Evolutionary conservation across 2,888 invertebrate species (phyloP), one percentile per base, ranked within the genome.

Genomic region (Disparrhopalites patrizii): DNA sequence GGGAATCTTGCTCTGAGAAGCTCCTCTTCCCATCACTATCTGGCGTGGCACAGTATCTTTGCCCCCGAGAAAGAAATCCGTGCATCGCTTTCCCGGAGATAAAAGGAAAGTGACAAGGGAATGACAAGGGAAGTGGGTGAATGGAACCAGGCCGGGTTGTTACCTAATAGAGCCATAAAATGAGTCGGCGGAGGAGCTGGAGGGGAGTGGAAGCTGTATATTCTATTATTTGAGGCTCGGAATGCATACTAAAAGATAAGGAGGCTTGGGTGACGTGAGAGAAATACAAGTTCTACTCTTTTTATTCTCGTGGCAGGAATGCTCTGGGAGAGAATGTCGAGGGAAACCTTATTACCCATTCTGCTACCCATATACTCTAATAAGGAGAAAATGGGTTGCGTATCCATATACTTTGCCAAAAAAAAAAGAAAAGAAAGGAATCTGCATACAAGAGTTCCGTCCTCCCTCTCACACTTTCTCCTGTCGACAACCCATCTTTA

Each of bases 161-260:
- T 54, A 28, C 54, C 31, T 54, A 30, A 54, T 54, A 30, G 54
- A 54, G 54, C 31, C 33, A 54, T 54, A 54, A 54, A 54, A 30
- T 54, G 54, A 30, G 33, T 1, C 31, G 25, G 47, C 23, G 25
- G 25, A 23, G 3, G 3, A 3, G 47, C 3, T 43, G 43, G 25
- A 47, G 7, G 47, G 23, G n/a, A n/a, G n/a, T n/a, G n/a, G n/a
- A n/a, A n/a, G n/a, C n/a, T n/a, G n/a, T n/a, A n/a, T 47, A 47
- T 47, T 47, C 47, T 47, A 47, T 23, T 47, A 47, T 47, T 18
- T 47, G 3, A n/a, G 20, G 47, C 25, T 25, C 47, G 3, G 23
- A 13, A 28, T 28, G 3, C 28, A 52, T 7, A 27, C n/a, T 8
- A 15, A n/a, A 3, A 28, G 8, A 4, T n/a, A n/a, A 3, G 30